Evolutionary conservation across 53 echinoderm and acorn worm genomes (phyloP).

Genomic region (Arbacia lixula): DNA sequence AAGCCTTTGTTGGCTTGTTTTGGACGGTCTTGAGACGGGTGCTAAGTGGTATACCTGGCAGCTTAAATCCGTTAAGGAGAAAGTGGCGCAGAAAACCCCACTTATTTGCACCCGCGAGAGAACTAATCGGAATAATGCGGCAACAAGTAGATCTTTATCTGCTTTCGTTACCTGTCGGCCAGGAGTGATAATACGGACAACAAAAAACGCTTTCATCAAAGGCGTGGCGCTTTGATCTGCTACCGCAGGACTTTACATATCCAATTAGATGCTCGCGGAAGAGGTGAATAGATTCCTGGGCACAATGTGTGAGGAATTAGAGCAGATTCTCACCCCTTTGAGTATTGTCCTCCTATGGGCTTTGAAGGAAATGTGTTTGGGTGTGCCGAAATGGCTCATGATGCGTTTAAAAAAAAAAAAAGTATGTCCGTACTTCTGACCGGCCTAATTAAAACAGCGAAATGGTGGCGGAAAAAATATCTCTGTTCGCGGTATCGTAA

Average conservation of each 20-base stretch:
- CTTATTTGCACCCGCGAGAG: conserved; percentile 17
- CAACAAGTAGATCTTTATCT: background rate
- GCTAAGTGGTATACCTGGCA: conserved; percentile 19
- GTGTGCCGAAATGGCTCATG: background rate
- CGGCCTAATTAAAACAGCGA: no score
- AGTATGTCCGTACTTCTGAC: no score
- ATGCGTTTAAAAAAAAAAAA: no score
- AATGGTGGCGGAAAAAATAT: no score
- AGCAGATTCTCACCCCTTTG: conserved; percentile 15
- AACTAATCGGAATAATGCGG: conserved; percentile 33
- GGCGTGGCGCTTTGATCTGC: conserved; percentile 9
- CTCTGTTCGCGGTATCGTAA: no score
- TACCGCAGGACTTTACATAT: conserved; percentile 21
- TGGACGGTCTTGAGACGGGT: conserved; percentile 3
- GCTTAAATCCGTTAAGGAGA: conserved; percentile 28
- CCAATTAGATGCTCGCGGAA: conserved; percentile 41
- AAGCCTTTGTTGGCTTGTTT: conserved; percentile 24
- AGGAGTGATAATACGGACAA: background rate
- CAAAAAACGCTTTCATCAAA: conserved; percentile 9
- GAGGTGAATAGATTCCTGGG: background rate
- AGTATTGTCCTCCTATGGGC: background rate
- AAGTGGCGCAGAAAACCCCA: conserved; percentile 4
- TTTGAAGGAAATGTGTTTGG: conserved; percentile 35
- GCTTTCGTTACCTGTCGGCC: conserved; percentile 19
- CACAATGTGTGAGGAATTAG: conserved; percentile 30